Conservation (phyloP, 2,797 vertebrate species). For the Tangara arthus region DNA sequence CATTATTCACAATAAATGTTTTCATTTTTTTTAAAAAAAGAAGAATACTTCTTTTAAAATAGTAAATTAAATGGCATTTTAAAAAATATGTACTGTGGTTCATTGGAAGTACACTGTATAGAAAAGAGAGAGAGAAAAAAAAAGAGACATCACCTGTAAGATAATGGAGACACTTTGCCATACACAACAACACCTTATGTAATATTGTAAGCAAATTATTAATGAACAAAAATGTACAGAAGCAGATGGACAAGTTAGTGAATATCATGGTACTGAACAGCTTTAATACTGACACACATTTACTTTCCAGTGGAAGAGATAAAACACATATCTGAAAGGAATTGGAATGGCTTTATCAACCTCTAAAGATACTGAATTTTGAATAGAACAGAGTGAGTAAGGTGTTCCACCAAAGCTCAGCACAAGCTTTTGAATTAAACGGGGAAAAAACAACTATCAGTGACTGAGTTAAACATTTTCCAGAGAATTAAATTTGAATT, state of each 20-base stretch:
- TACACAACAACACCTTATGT: slow-evolving; percentile 62
- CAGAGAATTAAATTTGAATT: slow-evolving; percentile 20
- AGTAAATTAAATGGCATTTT: slow-evolving; percentile 67
- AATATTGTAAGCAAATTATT: slow-evolving; percentile 69
- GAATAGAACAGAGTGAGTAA: slow-evolving; percentile 40
- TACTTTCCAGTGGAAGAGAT: slow-evolving; percentile 70
- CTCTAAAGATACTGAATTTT: slow-evolving; percentile 48
- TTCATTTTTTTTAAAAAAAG: slow-evolving; percentile 50
- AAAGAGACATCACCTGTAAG: slow-evolving; percentile 65
- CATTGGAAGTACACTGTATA: slow-evolving; percentile 71
- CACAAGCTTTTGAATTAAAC: slow-evolving; percentile 37
- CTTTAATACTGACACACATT: slow-evolving; percentile 77
- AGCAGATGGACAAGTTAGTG: slow-evolving; percentile 71
- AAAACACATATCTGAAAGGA: slow-evolving; percentile 65
- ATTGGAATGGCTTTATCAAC: slow-evolving; percentile 40
- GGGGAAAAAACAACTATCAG: background rate
- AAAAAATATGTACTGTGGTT: slow-evolving; percentile 73
- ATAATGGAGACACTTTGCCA: slow-evolving; percentile 65
- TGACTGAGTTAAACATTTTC: slow-evolving; percentile 31
- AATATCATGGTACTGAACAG: slow-evolving; percentile 71
- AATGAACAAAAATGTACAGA: slow-evolving; percentile 71
- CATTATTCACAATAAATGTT: slow-evolving; percentile 76
- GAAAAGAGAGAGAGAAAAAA: slow-evolving; percentile 55
- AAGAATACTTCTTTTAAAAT: slow-evolving; percentile 65
- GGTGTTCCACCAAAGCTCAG: slow-evolving; percentile 72